Evolutionary conservation across 2,797 vertebrate species (phyloP), one percentile per base, ranked within the genome.

Genomic region (Trichosurus vulpecula): DNA sequence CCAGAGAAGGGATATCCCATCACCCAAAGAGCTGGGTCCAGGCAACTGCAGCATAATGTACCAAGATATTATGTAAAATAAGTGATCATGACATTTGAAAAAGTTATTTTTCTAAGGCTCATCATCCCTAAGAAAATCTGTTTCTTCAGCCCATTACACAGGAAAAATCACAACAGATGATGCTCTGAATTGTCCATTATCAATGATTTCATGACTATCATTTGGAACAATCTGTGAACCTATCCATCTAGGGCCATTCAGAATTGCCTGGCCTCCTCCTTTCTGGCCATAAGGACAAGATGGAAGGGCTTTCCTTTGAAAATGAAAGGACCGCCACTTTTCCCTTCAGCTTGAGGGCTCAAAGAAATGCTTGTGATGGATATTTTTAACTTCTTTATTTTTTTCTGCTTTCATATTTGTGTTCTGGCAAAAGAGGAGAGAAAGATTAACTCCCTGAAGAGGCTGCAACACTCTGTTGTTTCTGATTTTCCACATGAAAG

Each of bases 401-500:
- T 87, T 87, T 87, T 87, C 41, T 87, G 30, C 8, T n/a, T 27
- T 0, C 0, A 54, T 31, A 41, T 92, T 92, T 90, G 56, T 54
- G 10, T 95, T 61, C 94, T 98, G 96, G 96, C 56, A 92, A 96
- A 98, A 96, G 92, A 25, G 91, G 58, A 96, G 61, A 96, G n/a
- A n/a, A 53, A 58, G 54, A 96, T 52, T 2, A 9, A 41, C 92
- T 94, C 94, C 2, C 53, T 52, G 5, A 93, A 93, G 96, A 96
- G 97, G 94, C 16, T 30, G 47, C 90, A 55, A 58, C 92, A 56
- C 92, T 95, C 74, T 53, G 30, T 96, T 74, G 31, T 95, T 98
- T 97, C 95, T 96, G 56, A 96, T 98, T 98, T 98, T 96, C 91
- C 96, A 95, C 95, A 29, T 97, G 96, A 97, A 92, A 94, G 55